These are phyloP conservation scores for Bucco capensis DNA, from an alignment of 2,113 vertebrate genomes.

Conservation along the genomic window DNA sequence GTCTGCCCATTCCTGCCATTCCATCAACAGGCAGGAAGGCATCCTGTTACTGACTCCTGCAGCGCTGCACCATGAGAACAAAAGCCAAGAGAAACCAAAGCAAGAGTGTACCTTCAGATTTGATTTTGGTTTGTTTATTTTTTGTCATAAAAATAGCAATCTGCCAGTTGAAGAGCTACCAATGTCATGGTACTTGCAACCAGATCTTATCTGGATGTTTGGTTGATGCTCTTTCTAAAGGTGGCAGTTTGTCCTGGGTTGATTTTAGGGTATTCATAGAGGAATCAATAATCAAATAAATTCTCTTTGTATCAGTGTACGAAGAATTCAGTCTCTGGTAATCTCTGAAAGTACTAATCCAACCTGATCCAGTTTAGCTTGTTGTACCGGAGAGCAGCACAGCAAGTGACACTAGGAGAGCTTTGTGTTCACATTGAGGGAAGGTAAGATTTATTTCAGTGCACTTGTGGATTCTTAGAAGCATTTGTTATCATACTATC, in stretches of 20 bases:
- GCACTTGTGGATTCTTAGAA: neutral
- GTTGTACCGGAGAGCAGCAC: neutral
- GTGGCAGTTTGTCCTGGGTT: neutral
- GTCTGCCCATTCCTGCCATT: neutral
- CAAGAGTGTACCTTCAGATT: neutral
- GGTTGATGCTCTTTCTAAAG: neutral
- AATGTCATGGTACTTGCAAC: neutral
- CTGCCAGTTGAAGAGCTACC: neutral
- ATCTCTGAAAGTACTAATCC: neutral
- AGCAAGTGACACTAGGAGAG: neutral
- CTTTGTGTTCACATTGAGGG: neutral
- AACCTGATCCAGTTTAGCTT: neutral
- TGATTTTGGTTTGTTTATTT: neutral
- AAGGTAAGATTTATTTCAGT: constrained; percentile 19
- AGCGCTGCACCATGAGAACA: neutral
- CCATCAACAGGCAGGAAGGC: neutral
- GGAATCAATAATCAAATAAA: neutral
- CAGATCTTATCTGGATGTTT: neutral
- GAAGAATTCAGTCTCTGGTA: neutral
- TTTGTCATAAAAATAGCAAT: neutral
- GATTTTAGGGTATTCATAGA: neutral
- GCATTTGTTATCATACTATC: neutral
- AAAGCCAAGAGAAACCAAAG: neutral
- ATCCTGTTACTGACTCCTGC: neutral
- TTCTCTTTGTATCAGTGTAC: neutral